Evolutionary conservation across 2,797 vertebrate species (phyloP).

Genomic region (Schizopygopsis malacanthus): DNA sequence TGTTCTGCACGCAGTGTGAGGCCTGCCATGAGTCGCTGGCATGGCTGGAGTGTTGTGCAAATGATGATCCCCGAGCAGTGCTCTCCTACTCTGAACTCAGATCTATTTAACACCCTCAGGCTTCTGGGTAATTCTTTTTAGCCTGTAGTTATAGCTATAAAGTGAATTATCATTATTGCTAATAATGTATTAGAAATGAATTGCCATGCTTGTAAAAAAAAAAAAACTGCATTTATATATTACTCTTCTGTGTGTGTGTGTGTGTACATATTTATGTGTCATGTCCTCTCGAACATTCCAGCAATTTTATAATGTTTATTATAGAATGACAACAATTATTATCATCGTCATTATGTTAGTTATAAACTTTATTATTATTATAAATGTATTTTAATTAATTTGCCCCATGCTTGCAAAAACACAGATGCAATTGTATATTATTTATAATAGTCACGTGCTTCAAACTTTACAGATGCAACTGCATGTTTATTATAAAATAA

Average conservation of each 20-base stretch:
- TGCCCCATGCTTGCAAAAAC: background rate
- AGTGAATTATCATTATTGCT: background rate
- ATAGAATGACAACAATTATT: background rate
- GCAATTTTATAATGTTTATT: background rate
- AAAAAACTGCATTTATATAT: background rate
- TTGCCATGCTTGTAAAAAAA: background rate
- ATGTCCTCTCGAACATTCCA: background rate
- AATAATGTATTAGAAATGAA: background rate
- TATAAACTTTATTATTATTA: background rate
- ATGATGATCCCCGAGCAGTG: background rate
- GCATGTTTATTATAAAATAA: background rate
- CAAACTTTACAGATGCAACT: background rate
- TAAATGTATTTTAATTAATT: background rate
- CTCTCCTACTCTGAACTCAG: background rate
- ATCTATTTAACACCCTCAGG: background rate
- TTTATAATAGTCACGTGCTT: background rate
- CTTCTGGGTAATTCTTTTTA: background rate
- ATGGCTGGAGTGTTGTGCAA: constrained; percentile 7
- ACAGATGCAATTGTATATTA: background rate
- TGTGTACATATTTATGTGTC: background rate
- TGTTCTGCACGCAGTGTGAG: constrained; percentile 24
- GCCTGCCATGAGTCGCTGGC: constrained; percentile 23
- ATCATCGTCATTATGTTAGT: background rate
- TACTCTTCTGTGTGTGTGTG: background rate
- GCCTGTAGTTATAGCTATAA: background rate